Base-by-base conservation (phyloP, 2,888 invertebrate genomes). In the Apomyelois bistriatella region DNA sequence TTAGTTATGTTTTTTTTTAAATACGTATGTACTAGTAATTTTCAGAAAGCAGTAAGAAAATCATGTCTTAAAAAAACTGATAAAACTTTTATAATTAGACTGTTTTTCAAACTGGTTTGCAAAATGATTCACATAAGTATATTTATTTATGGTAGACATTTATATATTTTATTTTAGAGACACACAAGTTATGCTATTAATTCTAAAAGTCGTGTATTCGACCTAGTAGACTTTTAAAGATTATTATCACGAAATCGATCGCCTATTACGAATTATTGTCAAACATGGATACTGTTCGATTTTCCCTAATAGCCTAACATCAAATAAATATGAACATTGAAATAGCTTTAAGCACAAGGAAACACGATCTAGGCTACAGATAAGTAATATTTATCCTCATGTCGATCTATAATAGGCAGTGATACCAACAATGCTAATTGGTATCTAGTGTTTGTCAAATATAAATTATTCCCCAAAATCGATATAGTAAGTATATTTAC, bases 171-270 rank as follows among this genome's bases (percentile, higher is more conserved):
- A n/a, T n/a, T n/a, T n/a, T n/a, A n/a, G n/a, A n/a, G n/a, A n/a
- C n/a, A n/a, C n/a, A n/a, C n/a, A n/a, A n/a, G n/a, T n/a, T n/a
- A n/a, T n/a, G n/a, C n/a, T n/a, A n/a, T n/a, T n/a, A n/a, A n/a
- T n/a, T n/a, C n/a, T n/a, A n/a, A n/a, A 22, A 40, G 40, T 32
- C 32, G 3, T 9, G 16, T 38, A 9, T 10, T 15, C 40, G 40
- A 15, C 42, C 32, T 38, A 68, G 59, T 64, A 72, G 68, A 76
- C 71, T 73, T 72, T 75, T 68, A 40, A 40, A 40, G 67, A 63
- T 38, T 55, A 53, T 65, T 77, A 82, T 82, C 78, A 59, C 57
- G 64, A 71, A 72, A 79, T 79, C 78, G 74, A 79, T 76, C 58
- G 60, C 53, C 60, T 68, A 73, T 65, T 67, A 70, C 58, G 58